These are phyloP conservation scores for Cebus imitator DNA, from an alignment of 2,113 vertebrate genomes.

Conservation along the genomic window DNA sequence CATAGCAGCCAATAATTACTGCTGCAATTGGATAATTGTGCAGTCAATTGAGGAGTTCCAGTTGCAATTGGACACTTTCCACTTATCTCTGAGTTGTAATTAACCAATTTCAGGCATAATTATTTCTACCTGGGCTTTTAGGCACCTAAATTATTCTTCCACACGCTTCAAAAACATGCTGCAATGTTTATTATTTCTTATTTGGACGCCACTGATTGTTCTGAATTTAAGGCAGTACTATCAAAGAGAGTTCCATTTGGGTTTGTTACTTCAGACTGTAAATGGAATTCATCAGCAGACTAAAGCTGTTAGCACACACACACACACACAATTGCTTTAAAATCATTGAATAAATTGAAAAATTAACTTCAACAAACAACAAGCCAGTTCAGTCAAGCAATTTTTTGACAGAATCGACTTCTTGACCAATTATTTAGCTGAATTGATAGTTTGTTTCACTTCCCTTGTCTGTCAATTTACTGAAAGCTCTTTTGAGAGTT, in stretches of 20 bases:
- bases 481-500: background rate
- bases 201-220: background rate
- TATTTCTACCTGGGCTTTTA: constrained; percentile 68
- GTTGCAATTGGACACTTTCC: constrained; percentile 58
- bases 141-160: constrained; percentile 31
- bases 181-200: constrained; percentile 36
- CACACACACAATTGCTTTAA: background rate
- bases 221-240: background rate
- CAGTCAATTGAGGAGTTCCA: constrained; percentile 60
- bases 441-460: constrained; percentile 32
- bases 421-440: constrained; percentile 37
- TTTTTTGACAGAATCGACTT: constrained; percentile 41
- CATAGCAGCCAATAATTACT: constrained; percentile 55
- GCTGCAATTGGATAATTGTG: constrained; percentile 56
- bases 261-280: background rate
- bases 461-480: constrained; percentile 11
- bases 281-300: background rate
- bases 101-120: constrained; percentile 72
- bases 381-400: constrained; percentile 16
- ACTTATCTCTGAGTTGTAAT: constrained; percentile 66
- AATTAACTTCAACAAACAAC: constrained; percentile 28
- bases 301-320: background rate
- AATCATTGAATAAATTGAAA: constrained; percentile 34
- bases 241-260: background rate
- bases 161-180: constrained; percentile 46